These are phyloP conservation scores for Gari tellinella DNA, from an alignment of 2,888 invertebrate species.

Conservation along the genomic window DNA sequence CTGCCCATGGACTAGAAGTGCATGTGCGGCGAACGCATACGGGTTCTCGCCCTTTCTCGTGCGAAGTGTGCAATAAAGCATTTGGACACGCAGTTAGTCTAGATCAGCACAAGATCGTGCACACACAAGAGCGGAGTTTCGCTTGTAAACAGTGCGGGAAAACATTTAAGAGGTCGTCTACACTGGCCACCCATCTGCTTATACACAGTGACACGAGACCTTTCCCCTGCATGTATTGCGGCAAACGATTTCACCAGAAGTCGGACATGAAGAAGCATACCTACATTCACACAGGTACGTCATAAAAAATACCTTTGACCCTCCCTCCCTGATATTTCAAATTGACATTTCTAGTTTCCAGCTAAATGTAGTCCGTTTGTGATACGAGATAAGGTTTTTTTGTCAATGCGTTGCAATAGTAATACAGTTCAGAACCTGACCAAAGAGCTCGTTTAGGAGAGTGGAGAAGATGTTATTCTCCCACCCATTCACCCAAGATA, in stretches of 20 bases:
- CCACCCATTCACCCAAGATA: no score
- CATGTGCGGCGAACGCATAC: conserved; percentile 95
- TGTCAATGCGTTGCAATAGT: no score
- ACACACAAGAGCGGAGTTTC: conserved; percentile 82
- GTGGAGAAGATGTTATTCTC: no score
- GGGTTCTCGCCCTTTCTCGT: conserved; percentile 91
- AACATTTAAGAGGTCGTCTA: conserved; percentile 97
- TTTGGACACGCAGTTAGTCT: conserved; percentile 97
- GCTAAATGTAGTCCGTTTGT: no score
- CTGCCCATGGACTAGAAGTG: conserved; percentile 98
- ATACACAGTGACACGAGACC: conserved; percentile 98
- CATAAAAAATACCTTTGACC: background rate
- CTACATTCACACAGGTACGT: conserved; percentile 94
- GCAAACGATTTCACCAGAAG: conserved; percentile 98
- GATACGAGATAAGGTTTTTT: no score
- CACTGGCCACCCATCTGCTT: conserved; percentile 96
- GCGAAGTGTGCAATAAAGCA: conserved; percentile 98
- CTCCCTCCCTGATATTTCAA: no score
- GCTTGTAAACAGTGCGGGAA: conserved; percentile 99
- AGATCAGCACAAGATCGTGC: conserved; percentile 94
- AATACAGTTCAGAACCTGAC: no score
- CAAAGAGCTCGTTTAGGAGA: no score
- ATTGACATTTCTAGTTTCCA: no score
- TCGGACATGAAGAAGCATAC: conserved; percentile 99
- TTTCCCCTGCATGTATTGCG: conserved; percentile 98